Evolutionary conservation across 2,888 invertebrate species (phyloP).

Genomic region (Cantharis rustica): DNA sequence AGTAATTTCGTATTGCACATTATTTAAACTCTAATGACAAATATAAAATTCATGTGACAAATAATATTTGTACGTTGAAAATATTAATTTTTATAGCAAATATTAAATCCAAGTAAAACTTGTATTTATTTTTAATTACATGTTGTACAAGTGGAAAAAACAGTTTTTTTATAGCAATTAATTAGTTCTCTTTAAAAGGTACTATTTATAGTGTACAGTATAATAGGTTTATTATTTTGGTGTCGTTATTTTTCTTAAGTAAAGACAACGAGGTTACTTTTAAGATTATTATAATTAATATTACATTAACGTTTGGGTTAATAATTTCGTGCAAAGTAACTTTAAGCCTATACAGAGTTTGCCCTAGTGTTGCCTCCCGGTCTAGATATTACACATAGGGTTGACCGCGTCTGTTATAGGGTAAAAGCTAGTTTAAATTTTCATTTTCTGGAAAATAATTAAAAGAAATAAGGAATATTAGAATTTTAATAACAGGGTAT

Average conservation of each 20-base stretch:
- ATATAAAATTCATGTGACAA: no score
- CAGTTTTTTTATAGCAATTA: no score
- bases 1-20: no score
- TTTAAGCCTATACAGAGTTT: not conserved
- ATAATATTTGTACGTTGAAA: no score
- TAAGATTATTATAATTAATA: not conserved
- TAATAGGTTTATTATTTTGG: not conserved
- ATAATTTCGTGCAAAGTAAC: not conserved
- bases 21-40: no score
- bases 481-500: not conserved
- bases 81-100: no score
- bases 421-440: not conserved
- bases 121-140: no score
- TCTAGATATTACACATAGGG: not conserved
- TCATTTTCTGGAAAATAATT: not conserved
- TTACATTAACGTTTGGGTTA: not conserved
- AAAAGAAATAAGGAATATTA: not conserved
- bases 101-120: no score
- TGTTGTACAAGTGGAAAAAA: no score
- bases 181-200: no score
- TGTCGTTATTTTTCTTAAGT: not conserved
- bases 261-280: not conserved
- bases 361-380: not conserved
- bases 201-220: no score
- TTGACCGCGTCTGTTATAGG: not conserved